Conservation (phyloP, 2,888 invertebrate genomes). For the Conistra vaccinii region DNA sequence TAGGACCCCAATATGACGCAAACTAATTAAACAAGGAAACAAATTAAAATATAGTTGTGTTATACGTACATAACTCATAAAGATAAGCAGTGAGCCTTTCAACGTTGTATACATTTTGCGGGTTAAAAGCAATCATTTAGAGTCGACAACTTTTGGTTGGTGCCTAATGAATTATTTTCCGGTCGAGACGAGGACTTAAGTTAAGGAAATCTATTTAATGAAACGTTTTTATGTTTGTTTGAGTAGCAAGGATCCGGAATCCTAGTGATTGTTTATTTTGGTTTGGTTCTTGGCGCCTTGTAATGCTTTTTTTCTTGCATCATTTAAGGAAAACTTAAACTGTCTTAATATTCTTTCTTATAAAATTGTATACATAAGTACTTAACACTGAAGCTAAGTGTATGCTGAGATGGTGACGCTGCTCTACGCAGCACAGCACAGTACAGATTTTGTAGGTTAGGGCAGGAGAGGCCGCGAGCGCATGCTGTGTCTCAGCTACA, state of each 20-base stretch:
- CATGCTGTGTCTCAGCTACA: no score
- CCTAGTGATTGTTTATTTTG: neutral
- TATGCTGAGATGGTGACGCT: no score
- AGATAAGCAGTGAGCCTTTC: conserved; percentile 20
- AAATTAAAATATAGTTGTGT: conserved; percentile 4
- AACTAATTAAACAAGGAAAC: neutral
- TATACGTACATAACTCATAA: neutral
- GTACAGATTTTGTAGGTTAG: no score
- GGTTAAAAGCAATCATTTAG: conserved; percentile 30
- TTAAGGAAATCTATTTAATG: conserved; percentile 27
- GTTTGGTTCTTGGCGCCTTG: neutral
- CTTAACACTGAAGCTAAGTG: no score
- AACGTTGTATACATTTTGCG: conserved; percentile 16
- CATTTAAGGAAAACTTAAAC: conserved; percentile 1
- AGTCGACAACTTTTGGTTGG: conserved; percentile 38
- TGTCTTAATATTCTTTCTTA: no score
- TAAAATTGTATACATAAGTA: neutral
- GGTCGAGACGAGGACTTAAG: conserved; percentile 15
- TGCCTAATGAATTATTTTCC: conserved; percentile 49
- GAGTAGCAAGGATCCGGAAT: neutral
- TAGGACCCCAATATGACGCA: neutral
- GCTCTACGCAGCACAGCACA: no score
- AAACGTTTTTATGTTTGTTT: conserved; percentile 16
- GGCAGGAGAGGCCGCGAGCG: no score
- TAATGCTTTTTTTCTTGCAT: neutral